Percentiles rank a stretch among this genome's conserved stretches.
phyloP scores from a whole-genome alignment of 2,113 vertebrate species.

The Syngnathus typhle region DNA sequence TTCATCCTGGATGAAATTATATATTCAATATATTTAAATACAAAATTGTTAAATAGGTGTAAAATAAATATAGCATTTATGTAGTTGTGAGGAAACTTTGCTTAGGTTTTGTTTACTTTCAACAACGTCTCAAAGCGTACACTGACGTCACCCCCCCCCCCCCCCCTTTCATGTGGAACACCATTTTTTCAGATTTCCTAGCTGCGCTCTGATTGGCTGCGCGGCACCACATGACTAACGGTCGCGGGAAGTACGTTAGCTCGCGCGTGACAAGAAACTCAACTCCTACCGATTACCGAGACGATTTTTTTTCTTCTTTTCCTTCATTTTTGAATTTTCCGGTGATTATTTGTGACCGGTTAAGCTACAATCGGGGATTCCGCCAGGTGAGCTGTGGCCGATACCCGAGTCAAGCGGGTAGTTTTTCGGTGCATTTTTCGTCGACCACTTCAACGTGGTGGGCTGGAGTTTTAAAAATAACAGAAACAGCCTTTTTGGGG shows the following conservation, averaged over 20 bases:
- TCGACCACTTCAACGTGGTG: background rate
- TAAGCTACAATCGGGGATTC: background rate
- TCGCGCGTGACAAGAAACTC: conserved; percentile 62
- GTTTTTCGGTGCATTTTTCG: background rate
- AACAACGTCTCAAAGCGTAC: background rate
- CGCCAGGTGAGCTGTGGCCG: too few relatives aligned
- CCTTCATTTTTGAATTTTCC: background rate
- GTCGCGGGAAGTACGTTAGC: conserved; percentile 84
- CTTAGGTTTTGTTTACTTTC: too few relatives aligned
- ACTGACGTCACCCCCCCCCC: conserved; percentile 72
- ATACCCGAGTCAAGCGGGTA: conserved; percentile 4
- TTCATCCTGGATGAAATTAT: background rate
- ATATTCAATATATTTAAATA: too few relatives aligned
- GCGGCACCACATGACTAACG: conserved; percentile 79
- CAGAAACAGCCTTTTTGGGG: conserved; percentile 1
- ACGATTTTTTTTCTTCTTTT: conserved; percentile 40
- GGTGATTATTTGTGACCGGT: conserved; percentile 2
- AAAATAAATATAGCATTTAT: too few relatives aligned
- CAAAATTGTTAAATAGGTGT: too few relatives aligned
- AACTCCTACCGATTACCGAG: too few relatives aligned
- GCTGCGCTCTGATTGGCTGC: conserved; percentile 71
- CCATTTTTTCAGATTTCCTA: conserved; percentile 77
- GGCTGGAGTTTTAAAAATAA: background rate
- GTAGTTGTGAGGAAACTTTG: too few relatives aligned
- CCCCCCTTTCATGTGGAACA: conserved; percentile 49